These are phyloP conservation scores for Pocillopora verrucosa DNA, from an alignment of 64 coral and sea anemone species.

Conservation along the genomic window DNA sequence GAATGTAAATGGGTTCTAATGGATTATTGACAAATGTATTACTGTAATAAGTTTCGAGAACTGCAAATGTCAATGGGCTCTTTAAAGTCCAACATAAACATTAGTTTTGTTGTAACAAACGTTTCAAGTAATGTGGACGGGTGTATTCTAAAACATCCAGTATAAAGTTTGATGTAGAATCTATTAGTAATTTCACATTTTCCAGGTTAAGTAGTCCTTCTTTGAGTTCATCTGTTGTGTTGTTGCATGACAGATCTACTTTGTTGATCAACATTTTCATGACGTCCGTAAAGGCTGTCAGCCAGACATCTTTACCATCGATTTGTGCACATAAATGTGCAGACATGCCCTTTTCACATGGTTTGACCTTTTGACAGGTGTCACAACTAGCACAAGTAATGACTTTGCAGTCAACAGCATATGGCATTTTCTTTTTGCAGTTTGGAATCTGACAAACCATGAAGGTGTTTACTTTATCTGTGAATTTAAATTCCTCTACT, in stretches of 20 bases:
- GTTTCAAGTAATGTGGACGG: conserved; percentile 16
- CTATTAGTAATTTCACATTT: conserved; percentile 43
- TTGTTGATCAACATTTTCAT: conserved; percentile 30
- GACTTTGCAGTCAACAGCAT: conserved; percentile 3
- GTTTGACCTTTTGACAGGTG: conserved; percentile 46
- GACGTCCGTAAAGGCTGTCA: conserved; percentile 48
- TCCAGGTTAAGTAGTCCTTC: conserved; percentile 53
- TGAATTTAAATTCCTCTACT: conserved; percentile 59
- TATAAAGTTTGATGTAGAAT: conserved; percentile 65
- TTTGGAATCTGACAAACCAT: conserved; percentile 36
- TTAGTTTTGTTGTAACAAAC: conserved; percentile 1
- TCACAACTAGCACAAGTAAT: conserved; percentile 46
- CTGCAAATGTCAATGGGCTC: conserved; percentile 18
- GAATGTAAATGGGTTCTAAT: conserved; percentile 21
- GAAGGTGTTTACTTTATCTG: conserved; percentile 45
- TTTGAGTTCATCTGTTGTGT: conserved; percentile 47
- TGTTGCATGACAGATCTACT: conserved; percentile 29
- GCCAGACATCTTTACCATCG: conserved; percentile 54
- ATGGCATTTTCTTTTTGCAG: conserved; percentile 62
- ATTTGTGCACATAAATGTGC: conserved; percentile 51
- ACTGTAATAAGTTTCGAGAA: conserved; percentile 23
- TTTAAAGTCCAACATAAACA: conserved; percentile 33
- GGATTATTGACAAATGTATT: conserved; percentile 31
- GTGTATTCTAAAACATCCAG: conserved; percentile 37
- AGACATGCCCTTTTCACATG: conserved; percentile 25